Base-by-base conservation (phyloP, 2,888 invertebrate species). In the Eupithecia centaureata region DNA sequence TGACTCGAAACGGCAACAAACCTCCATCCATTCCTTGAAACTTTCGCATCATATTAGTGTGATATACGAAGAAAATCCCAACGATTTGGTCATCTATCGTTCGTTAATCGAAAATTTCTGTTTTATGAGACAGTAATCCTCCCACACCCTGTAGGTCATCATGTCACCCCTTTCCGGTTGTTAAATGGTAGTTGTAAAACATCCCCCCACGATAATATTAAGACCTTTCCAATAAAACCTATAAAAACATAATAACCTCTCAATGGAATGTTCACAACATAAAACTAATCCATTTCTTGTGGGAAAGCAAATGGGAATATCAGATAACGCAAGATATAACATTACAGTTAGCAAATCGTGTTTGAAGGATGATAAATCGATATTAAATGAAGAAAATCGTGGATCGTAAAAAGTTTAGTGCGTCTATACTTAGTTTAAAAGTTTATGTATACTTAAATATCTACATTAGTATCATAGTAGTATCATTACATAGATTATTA, bases 231-330 rank as follows among this genome's bases (percentile, higher is more conserved):
- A 10, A 42, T 47, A 12, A 18, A 22, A 22, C 47, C 47, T 18
- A 47, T 47, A 47, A 47, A 7, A n/a, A n/a, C 15, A 5, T 18
- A 42, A 22, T 18, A n/a, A n/a, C n/a, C 18, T 22, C 10, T 28
- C 54, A n/a, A 27, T 52, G 54, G 65, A 69, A 69, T 69, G 65
- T 69, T 22, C 56, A 65, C 63, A 32, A 32, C 32, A 33, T 52
- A 56, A 59, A 54, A 25, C 38, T 61, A 60, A 60, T 57, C 51
- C 60, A 66, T 74, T 85, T 85, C 86, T 84, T 86, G 83, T 88
- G 86, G 82, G 87, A 87, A 87, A 81, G 77, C 75, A 74, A 75
- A 75, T 68, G 61, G 67, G 68, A n/a, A 74, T 80, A 82, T 82
- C 80, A 80, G 78, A 84, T 85, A 86, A 79, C 83, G 70, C 28